Base-by-base conservation (phyloP, 1,140 invertebrate species). In the Augochlora pura region DNA sequence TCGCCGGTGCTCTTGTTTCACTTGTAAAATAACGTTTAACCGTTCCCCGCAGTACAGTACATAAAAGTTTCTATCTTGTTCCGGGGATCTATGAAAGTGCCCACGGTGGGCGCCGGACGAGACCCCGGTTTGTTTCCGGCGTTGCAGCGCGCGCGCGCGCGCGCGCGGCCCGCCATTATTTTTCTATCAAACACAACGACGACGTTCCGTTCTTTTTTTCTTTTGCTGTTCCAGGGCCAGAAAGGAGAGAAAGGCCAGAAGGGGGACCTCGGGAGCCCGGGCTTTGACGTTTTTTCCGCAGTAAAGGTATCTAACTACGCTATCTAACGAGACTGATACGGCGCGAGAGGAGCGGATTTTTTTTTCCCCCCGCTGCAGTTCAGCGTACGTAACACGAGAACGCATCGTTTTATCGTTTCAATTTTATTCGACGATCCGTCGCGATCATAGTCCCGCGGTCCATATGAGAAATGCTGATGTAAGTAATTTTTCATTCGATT, bases 221-320 rank as follows among this genome's bases (percentile, higher is more conserved):
- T 46, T 46, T 46, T 46, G 32, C 32, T 4, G 32, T 46, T 14
- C 10, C 94, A 98, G 96, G 98, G 98, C 62, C 94, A 95, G 88
- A 95, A 95, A 62, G 98, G 98, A 8, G 97, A 98, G 73, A 97
- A 97, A 90, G 98, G 98, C 64, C 95, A 96, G 86, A 97, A 97
- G 92, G 97, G 97, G 54, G 97, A 97, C 87, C 94, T 96, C 66
- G 97, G 97, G 80, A 97, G 95, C 90, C 96, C 97, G 49, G 97
- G 97, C 59, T 97, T 98, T 88, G 97, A 98, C 91, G 96, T 98
- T 42, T 96, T 97, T 92, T 96, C 97, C 78, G 97, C 97, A 81
- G 96, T 98, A 85, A 98, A 98, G 96, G 97, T 98, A 95, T 89
- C 91, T 93, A 92, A 67, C 85, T 79, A 87, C 65, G 71, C 71